Conservation (phyloP, 2,797 vertebrate species). For the Thunnus albacares region DNA sequence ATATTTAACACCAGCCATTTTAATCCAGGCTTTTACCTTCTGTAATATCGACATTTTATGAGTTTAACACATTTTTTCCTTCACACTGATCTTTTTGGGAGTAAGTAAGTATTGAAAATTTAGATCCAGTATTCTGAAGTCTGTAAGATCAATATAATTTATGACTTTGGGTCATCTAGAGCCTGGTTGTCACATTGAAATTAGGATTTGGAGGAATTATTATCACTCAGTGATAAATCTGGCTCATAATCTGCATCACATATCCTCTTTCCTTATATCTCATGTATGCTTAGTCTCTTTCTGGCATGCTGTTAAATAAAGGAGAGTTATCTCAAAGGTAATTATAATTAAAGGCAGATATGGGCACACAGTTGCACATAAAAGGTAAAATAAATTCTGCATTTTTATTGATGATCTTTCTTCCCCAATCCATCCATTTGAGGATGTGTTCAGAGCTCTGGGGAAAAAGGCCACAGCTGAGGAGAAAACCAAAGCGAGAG, state of each 20-base stretch:
- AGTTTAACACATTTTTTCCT: constrained; percentile 19
- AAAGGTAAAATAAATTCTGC: constrained; percentile 35
- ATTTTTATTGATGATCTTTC: constrained; percentile 55
- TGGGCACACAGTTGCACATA: constrained; percentile 39
- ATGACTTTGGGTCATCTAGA: constrained; percentile 24
- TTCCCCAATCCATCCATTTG: constrained; percentile 48
- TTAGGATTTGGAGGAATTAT: constrained; percentile 49
- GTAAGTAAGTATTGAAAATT: background rate
- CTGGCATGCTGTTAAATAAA: constrained; percentile 29
- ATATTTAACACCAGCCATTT: constrained; percentile 32
- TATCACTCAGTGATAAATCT: constrained; percentile 46
- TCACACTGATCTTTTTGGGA: constrained; percentile 1
- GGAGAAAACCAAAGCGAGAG: constrained; percentile 44
- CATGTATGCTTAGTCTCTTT: constrained; percentile 4
- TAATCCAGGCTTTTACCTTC: constrained; percentile 25
- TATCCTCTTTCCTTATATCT: background rate
- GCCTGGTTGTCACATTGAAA: constrained; percentile 27
- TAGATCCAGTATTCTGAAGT: constrained; percentile 19
- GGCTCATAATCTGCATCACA: constrained; percentile 27
- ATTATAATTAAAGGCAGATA: constrained; percentile 45
- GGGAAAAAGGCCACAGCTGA: constrained; percentile 31
- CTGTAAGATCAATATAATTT: constrained; percentile 40
- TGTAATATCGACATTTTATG: constrained; percentile 18
- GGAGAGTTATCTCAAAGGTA: background rate
- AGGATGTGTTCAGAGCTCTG: constrained; percentile 43